These are phyloP conservation scores for Adela reaumurella DNA, from an alignment of 2,888 invertebrate species.

Conservation along the genomic window DNA sequence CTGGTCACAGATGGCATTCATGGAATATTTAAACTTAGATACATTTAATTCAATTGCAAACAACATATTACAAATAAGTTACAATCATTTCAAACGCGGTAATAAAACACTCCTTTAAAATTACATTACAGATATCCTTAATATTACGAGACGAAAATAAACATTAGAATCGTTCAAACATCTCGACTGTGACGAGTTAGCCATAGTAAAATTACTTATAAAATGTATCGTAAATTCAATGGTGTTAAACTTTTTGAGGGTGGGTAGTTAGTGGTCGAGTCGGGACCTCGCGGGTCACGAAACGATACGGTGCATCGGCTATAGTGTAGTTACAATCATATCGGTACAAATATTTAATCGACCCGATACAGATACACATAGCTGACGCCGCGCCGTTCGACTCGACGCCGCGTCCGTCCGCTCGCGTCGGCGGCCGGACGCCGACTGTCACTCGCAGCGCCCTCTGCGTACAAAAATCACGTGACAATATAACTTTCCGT, in stretches of 20 bases:
- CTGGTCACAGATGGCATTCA: neutral
- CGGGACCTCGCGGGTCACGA: too few species aligned
- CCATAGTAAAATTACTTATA: slow-evolving; percentile 53
- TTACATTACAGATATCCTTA: neutral
- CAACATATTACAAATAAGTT: neutral
- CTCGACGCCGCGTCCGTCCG: neutral
- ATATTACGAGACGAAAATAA: slow-evolving; percentile 34
- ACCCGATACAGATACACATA: neutral
- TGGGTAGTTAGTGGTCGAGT: slow-evolving; percentile 51
- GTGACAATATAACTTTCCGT: slow-evolving; percentile 55
- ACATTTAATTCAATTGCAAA: neutral
- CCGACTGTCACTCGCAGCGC: slow-evolving; percentile 32
- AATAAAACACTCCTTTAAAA: neutral
- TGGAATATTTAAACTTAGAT: neutral
- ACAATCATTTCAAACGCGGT: neutral
- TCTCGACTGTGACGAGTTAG: slow-evolving; percentile 45
- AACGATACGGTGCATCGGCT: too few species aligned
- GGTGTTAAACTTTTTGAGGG: slow-evolving; percentile 49
- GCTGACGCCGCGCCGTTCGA: neutral
- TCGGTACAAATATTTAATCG: too few species aligned
- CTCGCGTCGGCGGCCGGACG: neutral
- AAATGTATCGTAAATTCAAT: slow-evolving; percentile 57
- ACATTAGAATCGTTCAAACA: slow-evolving; percentile 47
- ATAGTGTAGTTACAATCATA: too few species aligned
- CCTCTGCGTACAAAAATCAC: slow-evolving; percentile 51